Evolutionary conservation across 1,140 invertebrate species (phyloP).

Genomic region (Ectropis grisescens): DNA sequence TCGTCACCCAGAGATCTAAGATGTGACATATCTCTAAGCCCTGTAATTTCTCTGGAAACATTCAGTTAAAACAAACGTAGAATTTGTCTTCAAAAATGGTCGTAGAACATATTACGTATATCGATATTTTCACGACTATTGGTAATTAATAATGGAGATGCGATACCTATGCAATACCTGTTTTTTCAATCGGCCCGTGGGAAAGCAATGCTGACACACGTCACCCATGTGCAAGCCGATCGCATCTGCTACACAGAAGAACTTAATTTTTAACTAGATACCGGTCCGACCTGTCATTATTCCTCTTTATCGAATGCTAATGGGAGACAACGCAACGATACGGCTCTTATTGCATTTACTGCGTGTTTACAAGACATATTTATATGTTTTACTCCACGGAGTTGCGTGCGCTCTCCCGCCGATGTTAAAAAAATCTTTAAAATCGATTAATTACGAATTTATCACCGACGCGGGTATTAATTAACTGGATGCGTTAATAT

Average conservation of each 20-base stretch:
- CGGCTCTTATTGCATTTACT: constrained; percentile 16
- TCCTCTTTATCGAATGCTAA: constrained; percentile 23
- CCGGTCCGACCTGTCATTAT: constrained; percentile 24
- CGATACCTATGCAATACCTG: constrained; percentile 20
- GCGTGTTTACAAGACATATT: constrained; percentile 3
- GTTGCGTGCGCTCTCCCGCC: too few relatives aligned
- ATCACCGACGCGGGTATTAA: too few relatives aligned
- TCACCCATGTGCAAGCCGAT: constrained; percentile 17
- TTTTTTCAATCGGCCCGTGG: constrained; percentile 40
- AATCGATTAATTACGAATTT: too few relatives aligned
- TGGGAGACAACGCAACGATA: constrained; percentile 11
- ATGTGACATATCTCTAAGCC: too few relatives aligned
- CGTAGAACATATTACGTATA: too few relatives aligned
- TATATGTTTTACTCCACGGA: constrained; percentile 5
- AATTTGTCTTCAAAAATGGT: too few relatives aligned
- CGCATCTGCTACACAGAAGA: constrained; percentile 27
- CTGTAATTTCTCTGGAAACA: too few relatives aligned
- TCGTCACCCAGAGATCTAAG: too few relatives aligned
- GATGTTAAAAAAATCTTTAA: too few relatives aligned
- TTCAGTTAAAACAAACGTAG: too few relatives aligned
- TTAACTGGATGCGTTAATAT: too few relatives aligned
- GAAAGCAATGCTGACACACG: constrained; percentile 31
- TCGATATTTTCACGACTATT: constrained; percentile 17
- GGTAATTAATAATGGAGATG: constrained; percentile 28
- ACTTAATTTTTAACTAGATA: constrained; percentile 32